Percentiles rank a stretch among this genome's conserved stretches.
Conservation (phyloP, 2,113 vertebrate species). For the Muscicapa adusta region DNA sequence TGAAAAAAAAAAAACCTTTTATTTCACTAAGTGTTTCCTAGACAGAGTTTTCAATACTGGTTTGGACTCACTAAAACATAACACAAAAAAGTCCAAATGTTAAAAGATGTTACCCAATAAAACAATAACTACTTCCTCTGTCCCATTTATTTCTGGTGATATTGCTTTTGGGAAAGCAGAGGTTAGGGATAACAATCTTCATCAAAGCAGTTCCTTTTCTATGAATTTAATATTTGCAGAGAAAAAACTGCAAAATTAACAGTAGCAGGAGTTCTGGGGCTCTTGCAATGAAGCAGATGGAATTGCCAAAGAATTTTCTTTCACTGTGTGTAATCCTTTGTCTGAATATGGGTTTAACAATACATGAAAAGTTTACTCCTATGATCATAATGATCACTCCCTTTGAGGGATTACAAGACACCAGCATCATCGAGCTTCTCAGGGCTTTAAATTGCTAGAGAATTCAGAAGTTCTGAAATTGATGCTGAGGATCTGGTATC, state of each 20-base stretch:
- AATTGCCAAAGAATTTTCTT: background rate
- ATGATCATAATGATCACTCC: background rate
- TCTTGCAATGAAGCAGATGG: background rate
- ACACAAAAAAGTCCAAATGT: background rate
- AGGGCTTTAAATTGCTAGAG: slow-evolving; percentile 31
- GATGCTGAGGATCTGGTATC: slow-evolving; percentile 40
- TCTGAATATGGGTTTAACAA: slow-evolving; percentile 3
- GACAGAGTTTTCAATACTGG: background rate
- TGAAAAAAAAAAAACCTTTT: background rate
- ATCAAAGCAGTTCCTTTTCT: background rate
- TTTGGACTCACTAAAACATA: background rate
- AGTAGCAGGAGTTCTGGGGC: background rate
- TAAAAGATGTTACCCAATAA: background rate
- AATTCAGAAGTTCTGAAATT: slow-evolving; percentile 25
- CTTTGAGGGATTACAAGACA: slow-evolving; percentile 21
- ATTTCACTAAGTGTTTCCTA: background rate
- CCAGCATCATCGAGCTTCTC: background rate
- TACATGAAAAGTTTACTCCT: slow-evolving; percentile 2
- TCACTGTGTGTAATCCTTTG: background rate
- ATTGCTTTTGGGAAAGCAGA: background rate
- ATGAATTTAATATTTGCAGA: background rate
- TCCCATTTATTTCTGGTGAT: background rate
- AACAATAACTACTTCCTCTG: background rate
- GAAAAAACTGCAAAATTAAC: background rate
- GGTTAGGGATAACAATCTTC: background rate